These are phyloP conservation scores for Microctenopoma lineatum DNA, from an alignment of 2,797 vertebrate genomes.

Conservation along the genomic window DNA sequence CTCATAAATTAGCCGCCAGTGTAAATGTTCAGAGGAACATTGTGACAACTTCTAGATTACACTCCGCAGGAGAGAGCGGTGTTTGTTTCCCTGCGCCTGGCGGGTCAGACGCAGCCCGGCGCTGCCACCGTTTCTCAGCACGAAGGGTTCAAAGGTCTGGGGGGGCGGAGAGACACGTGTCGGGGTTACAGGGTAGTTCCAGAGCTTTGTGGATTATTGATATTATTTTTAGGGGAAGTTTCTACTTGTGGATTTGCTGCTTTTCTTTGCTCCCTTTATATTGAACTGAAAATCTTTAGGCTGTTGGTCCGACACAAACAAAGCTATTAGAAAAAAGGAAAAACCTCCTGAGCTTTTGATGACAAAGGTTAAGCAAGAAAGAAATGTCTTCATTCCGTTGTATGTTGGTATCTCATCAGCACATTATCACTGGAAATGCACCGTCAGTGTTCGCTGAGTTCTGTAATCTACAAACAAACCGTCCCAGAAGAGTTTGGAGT, in stretches of 20 bases:
- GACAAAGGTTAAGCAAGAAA: no score
- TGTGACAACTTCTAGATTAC: slow-evolving; percentile 42
- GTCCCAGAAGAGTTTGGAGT: slow-evolving; percentile 46
- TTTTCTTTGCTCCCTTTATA: no score
- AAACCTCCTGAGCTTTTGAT: no score
- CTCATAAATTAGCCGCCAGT: slow-evolving; percentile 68
- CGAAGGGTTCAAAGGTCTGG: slow-evolving; percentile 15
- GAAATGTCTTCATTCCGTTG: no score
- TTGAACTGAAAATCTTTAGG: no score
- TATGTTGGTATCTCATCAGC: no score
- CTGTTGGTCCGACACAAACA: no score
- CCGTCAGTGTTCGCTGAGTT: slow-evolving; percentile 18
- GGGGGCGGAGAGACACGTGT: background rate
- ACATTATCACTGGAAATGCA: slow-evolving; percentile 27
- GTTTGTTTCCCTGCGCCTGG: slow-evolving; percentile 24
- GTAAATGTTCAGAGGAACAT: slow-evolving; percentile 68
- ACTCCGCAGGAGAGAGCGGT: slow-evolving; percentile 41
- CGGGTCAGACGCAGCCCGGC: slow-evolving; percentile 3
- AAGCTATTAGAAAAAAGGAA: no score
- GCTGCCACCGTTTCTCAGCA: slow-evolving; percentile 21
- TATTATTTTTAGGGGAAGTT: no score
- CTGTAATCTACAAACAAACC: slow-evolving; percentile 30
- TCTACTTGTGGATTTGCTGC: no score
- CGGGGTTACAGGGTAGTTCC: background rate
- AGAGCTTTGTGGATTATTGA: background rate